Evolutionary conservation across 2,113 vertebrate species (phyloP), one percentile per base, ranked within the genome.

Genomic region (Mobula birostris): DNA sequence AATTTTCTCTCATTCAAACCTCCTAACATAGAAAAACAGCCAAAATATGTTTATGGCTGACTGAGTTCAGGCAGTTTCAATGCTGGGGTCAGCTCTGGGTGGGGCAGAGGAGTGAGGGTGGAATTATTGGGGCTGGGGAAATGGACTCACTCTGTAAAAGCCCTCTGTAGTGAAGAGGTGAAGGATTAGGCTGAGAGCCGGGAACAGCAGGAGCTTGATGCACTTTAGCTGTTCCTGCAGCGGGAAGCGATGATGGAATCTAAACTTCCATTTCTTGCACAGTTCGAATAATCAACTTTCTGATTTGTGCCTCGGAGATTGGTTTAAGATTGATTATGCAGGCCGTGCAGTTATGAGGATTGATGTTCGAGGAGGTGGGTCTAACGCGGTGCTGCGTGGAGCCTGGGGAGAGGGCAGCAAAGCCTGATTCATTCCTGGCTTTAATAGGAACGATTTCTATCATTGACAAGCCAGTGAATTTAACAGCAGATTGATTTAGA

Each of bases 241-340:
- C 14, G 29, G 15, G 58, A 17, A 14, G 56, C 14, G 58, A 63
- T 88, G 85, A 88, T 88, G 27, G 27, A 63, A 88, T 66, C 58
- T 88, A 66, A 88, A 61, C 61, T 66, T 88, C 27, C 17, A 36
- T 32, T 90, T n/a, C 61, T 88, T n/a, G 29, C 15, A 12, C 85
- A 66, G 85, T 66, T 90, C n/a, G 63, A 36, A 32, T 68, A 90
- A 90, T 68, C 85, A 90, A 19, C 12, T 66, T 66, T 32, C 1
- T 68, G 29, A 66, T 90, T 32, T 90, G 61, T 6, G 17, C 29
- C 61, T 66, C 12, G 61, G 15, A 32, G n/a, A 36, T 90, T 90
- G 29, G 61, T 17, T 68, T 90, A 90, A 90, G 85, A 90, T 90
- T 90, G 61, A 90, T 90, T 90, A 32, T 68, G 61, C 15, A 68